These are phyloP conservation scores for Lophius americanus DNA, from an alignment of 2,797 vertebrate genomes.

Conservation along the genomic window DNA sequence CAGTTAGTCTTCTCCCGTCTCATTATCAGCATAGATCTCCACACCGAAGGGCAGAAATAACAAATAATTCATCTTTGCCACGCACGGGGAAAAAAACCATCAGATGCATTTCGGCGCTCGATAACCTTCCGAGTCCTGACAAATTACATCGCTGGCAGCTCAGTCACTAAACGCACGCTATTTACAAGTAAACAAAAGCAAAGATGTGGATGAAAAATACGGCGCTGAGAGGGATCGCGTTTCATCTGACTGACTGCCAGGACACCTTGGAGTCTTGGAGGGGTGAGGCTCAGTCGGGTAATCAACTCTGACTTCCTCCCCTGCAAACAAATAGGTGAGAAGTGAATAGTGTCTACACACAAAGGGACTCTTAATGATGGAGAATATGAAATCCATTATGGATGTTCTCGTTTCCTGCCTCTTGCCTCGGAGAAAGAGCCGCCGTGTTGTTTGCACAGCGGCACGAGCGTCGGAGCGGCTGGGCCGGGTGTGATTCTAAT, in stretches of 20 bases:
- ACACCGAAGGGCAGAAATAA: slow-evolving; percentile 56
- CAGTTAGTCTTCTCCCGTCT: slow-evolving; percentile 29
- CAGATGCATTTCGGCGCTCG: slow-evolving; percentile 34
- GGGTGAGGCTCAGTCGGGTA: slow-evolving; percentile 25
- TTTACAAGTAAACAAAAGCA: slow-evolving; percentile 65
- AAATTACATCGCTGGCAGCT: slow-evolving; percentile 44
- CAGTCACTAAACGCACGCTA: slow-evolving; percentile 42
- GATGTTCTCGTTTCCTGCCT: slow-evolving; percentile 60
- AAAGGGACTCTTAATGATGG: slow-evolving; percentile 61
- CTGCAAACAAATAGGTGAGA: slow-evolving; percentile 63
- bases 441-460: slow-evolving; percentile 37
- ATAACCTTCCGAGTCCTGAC: slow-evolving; percentile 51
- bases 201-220: slow-evolving; percentile 39
- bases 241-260: slow-evolving; percentile 55
- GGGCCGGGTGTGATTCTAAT: slow-evolving; percentile 69
- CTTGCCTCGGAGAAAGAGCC: slow-evolving; percentile 52
- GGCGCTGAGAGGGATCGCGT: slow-evolving; percentile 44
- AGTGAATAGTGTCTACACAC: slow-evolving; percentile 56
- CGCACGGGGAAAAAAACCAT: slow-evolving; percentile 41
- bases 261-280: slow-evolving; percentile 11
- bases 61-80: slow-evolving; percentile 53
- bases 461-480: slow-evolving; percentile 33
- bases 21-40: slow-evolving; percentile 62
- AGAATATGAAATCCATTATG: slow-evolving; percentile 67
- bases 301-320: slow-evolving; percentile 58